A percentile compares a stretch with the other conserved stretches of the same genome.
Conservation (phyloP, 2,888 invertebrate species). For the Clistopyga incitator region DNA sequence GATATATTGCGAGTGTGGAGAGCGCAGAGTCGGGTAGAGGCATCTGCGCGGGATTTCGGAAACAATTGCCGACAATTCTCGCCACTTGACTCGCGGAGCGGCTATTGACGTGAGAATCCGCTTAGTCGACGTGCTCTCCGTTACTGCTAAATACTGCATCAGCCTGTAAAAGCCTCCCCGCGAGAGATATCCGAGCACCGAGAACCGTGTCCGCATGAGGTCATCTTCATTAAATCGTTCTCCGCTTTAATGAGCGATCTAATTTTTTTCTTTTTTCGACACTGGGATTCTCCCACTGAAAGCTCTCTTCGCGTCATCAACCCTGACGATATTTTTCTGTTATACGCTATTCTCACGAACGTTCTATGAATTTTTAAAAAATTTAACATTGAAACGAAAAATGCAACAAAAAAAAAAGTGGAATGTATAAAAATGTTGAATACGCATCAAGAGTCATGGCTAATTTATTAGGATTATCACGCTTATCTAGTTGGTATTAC, state of each 20-base stretch:
- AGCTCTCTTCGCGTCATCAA: conserved; percentile 11
- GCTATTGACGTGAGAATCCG: conserved; percentile 84
- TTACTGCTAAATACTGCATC: conserved; percentile 28
- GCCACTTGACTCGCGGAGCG: conserved; percentile 83
- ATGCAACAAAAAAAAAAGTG: background rate
- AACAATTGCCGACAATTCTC: conserved; percentile 85
- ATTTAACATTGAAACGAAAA: background rate
- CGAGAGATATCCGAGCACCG: conserved; percentile 65
- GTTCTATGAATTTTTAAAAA: background rate
- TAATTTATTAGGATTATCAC: too few relatives aligned
- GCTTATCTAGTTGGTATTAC: too few relatives aligned
- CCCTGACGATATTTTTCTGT: background rate
- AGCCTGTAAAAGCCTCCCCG: conserved; percentile 34
- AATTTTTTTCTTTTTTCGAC: conserved; percentile 76
- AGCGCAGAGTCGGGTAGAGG: conserved; percentile 65
- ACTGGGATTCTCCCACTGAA: conserved; percentile 61
- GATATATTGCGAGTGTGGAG: conserved; percentile 6
- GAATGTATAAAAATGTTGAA: background rate
- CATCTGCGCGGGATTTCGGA: conserved; percentile 84
- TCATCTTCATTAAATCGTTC: conserved; percentile 85
- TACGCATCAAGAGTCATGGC: too few relatives aligned
- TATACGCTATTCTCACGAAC: background rate
- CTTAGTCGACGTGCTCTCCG: conserved; percentile 76
- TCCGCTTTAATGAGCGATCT: conserved; percentile 83
- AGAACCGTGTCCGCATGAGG: conserved; percentile 79